Conservation (phyloP, 1,140 invertebrate species). For the Heterodera schachtii region DNA sequence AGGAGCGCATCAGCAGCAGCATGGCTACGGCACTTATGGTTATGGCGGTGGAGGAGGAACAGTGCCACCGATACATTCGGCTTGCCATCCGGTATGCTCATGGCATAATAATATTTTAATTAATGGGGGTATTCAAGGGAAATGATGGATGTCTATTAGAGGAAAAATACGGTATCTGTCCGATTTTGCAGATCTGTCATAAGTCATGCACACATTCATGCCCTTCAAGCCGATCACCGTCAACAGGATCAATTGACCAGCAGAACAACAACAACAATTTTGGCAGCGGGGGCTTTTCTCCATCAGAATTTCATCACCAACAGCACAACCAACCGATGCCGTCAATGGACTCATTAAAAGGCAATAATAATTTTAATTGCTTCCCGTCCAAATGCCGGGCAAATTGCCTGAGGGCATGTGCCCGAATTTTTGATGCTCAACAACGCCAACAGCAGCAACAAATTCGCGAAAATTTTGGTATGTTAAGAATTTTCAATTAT, state of each 20-base stretch:
- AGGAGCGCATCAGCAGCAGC: slow-evolving; percentile 5
- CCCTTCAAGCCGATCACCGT: neutral
- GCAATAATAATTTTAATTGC: neutral
- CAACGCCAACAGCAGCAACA: neutral
- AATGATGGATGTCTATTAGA: neutral
- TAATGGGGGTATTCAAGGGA: no score
- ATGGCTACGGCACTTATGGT: neutral
- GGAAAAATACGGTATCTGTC: neutral
- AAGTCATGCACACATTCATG: slow-evolving; percentile 15
- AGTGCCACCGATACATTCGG: slow-evolving; percentile 19
- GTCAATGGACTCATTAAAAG: neutral
- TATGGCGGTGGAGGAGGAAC: neutral
- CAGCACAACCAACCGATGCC: neutral
- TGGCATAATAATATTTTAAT: neutral
- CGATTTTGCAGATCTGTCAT: slow-evolving; percentile 20
- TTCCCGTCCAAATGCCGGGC: slow-evolving; percentile 15
- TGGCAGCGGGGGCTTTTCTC: neutral
- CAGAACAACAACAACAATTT: neutral
- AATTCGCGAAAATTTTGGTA: neutral
- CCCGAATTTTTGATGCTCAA: slow-evolving; percentile 21
- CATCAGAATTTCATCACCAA: neutral
- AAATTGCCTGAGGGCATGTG: slow-evolving; percentile 26
- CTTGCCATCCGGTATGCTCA: slow-evolving; percentile 20
- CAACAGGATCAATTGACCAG: neutral
- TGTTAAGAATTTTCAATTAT: neutral